phyloP scores from a whole-genome alignment of 2,888 invertebrate species.

The Heliconius sara region DNA sequence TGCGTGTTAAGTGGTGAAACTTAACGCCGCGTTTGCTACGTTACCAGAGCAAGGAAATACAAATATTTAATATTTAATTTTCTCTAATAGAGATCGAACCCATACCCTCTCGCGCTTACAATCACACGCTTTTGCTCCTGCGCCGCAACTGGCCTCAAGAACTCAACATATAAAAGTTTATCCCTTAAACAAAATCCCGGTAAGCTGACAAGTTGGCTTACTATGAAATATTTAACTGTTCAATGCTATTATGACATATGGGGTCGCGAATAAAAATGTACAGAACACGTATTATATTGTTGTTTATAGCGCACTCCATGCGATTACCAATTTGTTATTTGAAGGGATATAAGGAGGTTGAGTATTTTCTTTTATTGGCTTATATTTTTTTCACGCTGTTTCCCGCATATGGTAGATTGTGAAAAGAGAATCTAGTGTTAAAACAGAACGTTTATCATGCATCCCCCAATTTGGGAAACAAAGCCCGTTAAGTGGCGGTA shows the following conservation, averaged over 20 bases:
- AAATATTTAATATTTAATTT: neutral
- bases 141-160: neutral
- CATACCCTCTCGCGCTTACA: too few relatives aligned
- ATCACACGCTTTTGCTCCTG: too few relatives aligned
- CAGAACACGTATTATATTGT: constrained; percentile 38
- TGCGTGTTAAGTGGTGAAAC: too few relatives aligned
- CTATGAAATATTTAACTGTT: constrained; percentile 47
- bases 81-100: too few relatives aligned
- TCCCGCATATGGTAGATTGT: too few relatives aligned
- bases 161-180: neutral
- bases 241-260: constrained; percentile 43
- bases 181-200: constrained; percentile 2
- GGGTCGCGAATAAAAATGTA: constrained; percentile 40
- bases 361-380: too few relatives aligned
- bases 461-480: too few relatives aligned
- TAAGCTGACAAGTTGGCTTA: constrained; percentile 45
- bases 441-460: too few relatives aligned
- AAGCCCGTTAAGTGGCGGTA: too few relatives aligned
- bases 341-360: neutral
- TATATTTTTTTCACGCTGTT: neutral
- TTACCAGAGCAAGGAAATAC: too few relatives aligned
- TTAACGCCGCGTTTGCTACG: too few relatives aligned
- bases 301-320: constrained; percentile 43
- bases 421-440: too few relatives aligned
- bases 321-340: constrained; percentile 36